Percentiles rank a stretch among this genome's conserved stretches.
Conservation (phyloP, 2,888 invertebrate species). For the Apodemia mormo region DNA sequence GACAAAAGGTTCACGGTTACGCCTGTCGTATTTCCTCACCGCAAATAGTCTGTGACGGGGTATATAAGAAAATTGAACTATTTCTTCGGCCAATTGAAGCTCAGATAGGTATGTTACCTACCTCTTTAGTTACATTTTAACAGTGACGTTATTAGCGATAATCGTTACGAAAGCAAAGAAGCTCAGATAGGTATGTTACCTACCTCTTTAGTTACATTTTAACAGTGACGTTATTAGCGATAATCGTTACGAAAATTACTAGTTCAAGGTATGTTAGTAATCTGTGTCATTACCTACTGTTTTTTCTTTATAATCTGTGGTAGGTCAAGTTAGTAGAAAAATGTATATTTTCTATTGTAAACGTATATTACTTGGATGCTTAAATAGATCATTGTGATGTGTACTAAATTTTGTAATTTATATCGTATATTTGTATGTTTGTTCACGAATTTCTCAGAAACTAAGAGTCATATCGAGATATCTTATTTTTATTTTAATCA, state of each 20-base stretch:
- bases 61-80: constrained; percentile 26
- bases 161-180: background rate
- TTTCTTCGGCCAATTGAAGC: constrained; percentile 21
- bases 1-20: constrained; percentile 10
- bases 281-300: constrained; percentile 1
- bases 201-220: background rate
- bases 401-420: too few species aligned
- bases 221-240: background rate
- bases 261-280: constrained; percentile 9
- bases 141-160: background rate
- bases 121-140: background rate
- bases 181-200: constrained; percentile 3
- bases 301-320: background rate
- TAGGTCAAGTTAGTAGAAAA: background rate
- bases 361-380: too few species aligned
- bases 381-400: too few species aligned
- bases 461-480: too few species aligned
- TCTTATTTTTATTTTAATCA: too few species aligned
- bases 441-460: too few species aligned
- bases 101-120: constrained; percentile 4
- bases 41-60: constrained; percentile 23
- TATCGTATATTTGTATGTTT: too few species aligned
- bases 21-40: constrained; percentile 15
- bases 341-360: background rate
- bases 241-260: background rate